These are phyloP conservation scores for Sisyra terminalis DNA, from an alignment of 2,888 invertebrate species.

Conservation along the genomic window DNA sequence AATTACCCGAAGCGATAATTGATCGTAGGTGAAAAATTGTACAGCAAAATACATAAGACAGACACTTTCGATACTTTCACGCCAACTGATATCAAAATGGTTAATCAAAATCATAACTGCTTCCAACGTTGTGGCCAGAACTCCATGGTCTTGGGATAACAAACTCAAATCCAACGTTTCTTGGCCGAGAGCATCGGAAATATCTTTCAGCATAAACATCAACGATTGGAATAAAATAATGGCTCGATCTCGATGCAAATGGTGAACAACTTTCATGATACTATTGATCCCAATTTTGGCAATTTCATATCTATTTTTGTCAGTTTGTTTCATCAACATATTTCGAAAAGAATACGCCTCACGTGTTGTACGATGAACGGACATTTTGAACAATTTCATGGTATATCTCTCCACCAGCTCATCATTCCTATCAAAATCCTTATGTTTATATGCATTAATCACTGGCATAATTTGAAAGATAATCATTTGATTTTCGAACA, in stretches of 20 bases:
- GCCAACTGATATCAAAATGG: slow-evolving; percentile 57
- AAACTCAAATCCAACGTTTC: slow-evolving; percentile 12
- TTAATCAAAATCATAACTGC: slow-evolving; percentile 45
- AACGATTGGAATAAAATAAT: slow-evolving; percentile 44
- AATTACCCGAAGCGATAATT: slow-evolving; percentile 31
- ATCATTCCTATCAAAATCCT: slow-evolving; percentile 20
- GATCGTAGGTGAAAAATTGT: slow-evolving; percentile 26
- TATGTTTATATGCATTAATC: slow-evolving; percentile 18
- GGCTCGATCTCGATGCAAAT: slow-evolving; percentile 40
- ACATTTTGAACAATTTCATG: slow-evolving; percentile 39
- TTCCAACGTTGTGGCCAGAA: slow-evolving; percentile 49
- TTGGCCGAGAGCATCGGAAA: slow-evolving; percentile 19
- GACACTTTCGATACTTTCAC: slow-evolving; percentile 58
- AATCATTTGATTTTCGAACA: slow-evolving; percentile 41
- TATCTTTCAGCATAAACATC: slow-evolving; percentile 41
- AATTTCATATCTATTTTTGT: slow-evolving; percentile 19
- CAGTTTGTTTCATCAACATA: slow-evolving; percentile 17
- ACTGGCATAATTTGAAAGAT: slow-evolving; percentile 46
- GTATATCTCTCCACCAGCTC: slow-evolving; percentile 40
- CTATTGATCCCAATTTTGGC: slow-evolving; percentile 36
- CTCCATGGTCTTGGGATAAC: slow-evolving; percentile 20
- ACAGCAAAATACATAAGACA: slow-evolving; percentile 39
- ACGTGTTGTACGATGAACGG: slow-evolving; percentile 44
- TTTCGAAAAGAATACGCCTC: slow-evolving; percentile 41
- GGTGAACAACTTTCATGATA: slow-evolving; percentile 36